Conservation (phyloP, 2,113 vertebrate genomes). For the Tenebrosternarchus preto region DNA sequence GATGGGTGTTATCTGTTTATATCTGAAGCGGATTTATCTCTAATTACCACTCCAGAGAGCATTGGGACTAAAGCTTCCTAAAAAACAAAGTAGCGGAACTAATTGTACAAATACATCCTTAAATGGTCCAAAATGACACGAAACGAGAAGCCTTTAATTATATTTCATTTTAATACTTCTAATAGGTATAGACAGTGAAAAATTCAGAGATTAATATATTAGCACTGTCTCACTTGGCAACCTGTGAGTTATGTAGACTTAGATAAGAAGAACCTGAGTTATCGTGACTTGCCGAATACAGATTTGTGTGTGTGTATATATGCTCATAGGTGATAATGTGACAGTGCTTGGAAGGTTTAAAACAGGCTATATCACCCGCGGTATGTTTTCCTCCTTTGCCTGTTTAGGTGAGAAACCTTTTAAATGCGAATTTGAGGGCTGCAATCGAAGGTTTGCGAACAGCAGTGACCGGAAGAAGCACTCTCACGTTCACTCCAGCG, state of each 20-base stretch:
- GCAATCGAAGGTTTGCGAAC: slow-evolving; percentile 75
- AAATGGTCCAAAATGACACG: neutral
- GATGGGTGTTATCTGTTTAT: no score
- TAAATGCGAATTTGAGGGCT: slow-evolving; percentile 76
- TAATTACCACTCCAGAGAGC: no score
- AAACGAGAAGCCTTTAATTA: neutral
- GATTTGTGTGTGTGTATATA: neutral
- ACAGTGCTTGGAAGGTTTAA: slow-evolving; percentile 36
- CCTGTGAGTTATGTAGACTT: neutral
- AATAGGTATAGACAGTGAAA: no score
- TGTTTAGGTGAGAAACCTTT: slow-evolving; percentile 79
- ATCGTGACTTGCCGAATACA: neutral
- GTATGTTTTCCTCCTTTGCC: slow-evolving; percentile 63
- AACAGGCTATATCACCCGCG: slow-evolving; percentile 33
- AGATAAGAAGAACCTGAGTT: neutral
- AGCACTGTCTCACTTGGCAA: no score
- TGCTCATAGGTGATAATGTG: slow-evolving; percentile 12
- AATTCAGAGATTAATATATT: no score
- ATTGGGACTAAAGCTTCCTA: neutral
- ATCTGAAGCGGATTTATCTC: no score
- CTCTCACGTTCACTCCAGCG: slow-evolving; percentile 70
- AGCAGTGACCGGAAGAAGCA: slow-evolving; percentile 75
- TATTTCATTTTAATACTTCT: neutral
- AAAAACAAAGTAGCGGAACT: neutral
- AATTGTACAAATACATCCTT: neutral